These are phyloP conservation scores for Hymenochirus boettgeri DNA, from an alignment of 2,113 vertebrate species.

Conservation along the genomic window DNA sequence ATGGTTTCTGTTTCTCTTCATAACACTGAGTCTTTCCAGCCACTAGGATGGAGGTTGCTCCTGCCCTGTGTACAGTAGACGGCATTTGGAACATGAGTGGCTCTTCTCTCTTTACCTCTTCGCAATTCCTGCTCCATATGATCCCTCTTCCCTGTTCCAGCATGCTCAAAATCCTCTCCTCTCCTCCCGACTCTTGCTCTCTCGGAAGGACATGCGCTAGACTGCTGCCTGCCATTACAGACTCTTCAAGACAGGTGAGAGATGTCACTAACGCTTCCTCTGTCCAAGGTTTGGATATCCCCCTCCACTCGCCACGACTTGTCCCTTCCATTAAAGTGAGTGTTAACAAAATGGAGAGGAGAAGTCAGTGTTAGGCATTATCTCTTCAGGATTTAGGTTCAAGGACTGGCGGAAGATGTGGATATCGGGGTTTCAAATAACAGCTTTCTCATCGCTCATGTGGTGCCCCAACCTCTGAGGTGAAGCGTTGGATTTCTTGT, in stretches of 20 bases:
- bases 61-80: too few relatives aligned
- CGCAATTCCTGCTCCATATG: conserved; percentile 78
- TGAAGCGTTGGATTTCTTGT: conserved; percentile 81
- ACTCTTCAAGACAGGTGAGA: conserved; percentile 70
- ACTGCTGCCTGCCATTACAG: conserved; percentile 56
- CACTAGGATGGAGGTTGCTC: conserved; percentile 16
- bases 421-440: conserved; percentile 52
- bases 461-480: conserved; percentile 71
- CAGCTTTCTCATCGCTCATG: conserved; percentile 64
- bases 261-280: conserved; percentile 79
- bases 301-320: conserved; percentile 50
- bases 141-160: conserved; percentile 97
- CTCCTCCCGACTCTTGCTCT: conserved; percentile 60
- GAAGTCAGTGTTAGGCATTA: conserved; percentile 67
- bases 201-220: conserved; percentile 54
- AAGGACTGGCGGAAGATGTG: conserved; percentile 50
- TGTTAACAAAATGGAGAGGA: conserved; percentile 96
- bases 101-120: conserved; percentile 51
- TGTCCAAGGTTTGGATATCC: conserved; percentile 73
- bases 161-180: conserved; percentile 94
- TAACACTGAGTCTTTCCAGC: background rate
- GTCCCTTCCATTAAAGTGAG: conserved; percentile 87
- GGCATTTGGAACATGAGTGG: conserved; percentile 42
- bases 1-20: background rate
- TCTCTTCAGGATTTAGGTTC: conserved; percentile 69